These are phyloP conservation scores for Scaptomyza parva DNA, from an alignment of 2,888 invertebrate species.

Conservation along the genomic window DNA sequence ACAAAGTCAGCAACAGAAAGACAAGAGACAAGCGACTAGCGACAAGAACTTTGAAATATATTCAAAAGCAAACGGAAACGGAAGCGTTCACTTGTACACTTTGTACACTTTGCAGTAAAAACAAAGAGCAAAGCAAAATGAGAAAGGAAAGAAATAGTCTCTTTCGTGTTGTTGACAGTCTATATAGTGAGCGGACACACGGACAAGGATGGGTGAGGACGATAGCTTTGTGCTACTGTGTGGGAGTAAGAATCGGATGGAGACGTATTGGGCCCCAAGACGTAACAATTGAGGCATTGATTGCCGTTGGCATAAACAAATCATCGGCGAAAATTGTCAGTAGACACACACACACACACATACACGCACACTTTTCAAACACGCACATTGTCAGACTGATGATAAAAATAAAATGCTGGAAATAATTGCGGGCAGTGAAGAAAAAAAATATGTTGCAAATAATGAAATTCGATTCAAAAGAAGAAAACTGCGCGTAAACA, in stretches of 20 bases:
- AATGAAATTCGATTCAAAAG: slow-evolving; percentile 20
- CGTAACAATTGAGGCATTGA: slow-evolving; percentile 70
- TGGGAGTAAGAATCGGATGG: no score
- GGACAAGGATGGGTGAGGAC: no score
- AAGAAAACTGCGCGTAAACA: slow-evolving; percentile 17
- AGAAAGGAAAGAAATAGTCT: slow-evolving; percentile 27
- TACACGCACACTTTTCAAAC: background rate
- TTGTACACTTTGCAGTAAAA: slow-evolving; percentile 61
- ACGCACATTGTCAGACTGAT: background rate
- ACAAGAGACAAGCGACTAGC: no score
- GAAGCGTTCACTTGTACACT: slow-evolving; percentile 67
- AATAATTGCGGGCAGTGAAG: slow-evolving; percentile 63
- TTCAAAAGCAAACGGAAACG: slow-evolving; percentile 57
- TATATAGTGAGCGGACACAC: background rate
- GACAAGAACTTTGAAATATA: no score
- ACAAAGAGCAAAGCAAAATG: slow-evolving; percentile 44
- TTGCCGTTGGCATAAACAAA: slow-evolving; percentile 66
- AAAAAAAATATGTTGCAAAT: slow-evolving; percentile 56
- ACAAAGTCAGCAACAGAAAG: background rate
- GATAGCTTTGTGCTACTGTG: background rate
- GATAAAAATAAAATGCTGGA: slow-evolving; percentile 69
- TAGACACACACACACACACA: background rate
- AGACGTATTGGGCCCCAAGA: slow-evolving; percentile 7
- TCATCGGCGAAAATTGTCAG: slow-evolving; percentile 49
- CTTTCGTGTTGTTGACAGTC: background rate